Base-by-base conservation (phyloP, 2,113 vertebrate genomes). In the Hippocampus barbouri region DNA sequence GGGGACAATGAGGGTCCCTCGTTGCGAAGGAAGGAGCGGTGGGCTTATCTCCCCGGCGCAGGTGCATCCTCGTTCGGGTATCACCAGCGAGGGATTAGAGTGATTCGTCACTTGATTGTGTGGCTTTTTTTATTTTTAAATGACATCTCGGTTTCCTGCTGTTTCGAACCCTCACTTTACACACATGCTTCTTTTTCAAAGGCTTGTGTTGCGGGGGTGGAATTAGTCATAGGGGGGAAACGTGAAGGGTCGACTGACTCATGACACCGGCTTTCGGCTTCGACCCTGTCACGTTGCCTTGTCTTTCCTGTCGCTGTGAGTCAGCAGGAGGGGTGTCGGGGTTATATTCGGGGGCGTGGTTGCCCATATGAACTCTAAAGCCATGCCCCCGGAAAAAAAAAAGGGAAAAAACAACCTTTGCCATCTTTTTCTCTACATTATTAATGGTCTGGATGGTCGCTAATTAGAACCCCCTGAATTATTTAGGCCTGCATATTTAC, bases 21-120 rank as follows among this genome's bases (percentile, higher is more conserved):
- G 86, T 81, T 45, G 41, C 25, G 63, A n/a, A 15, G 21, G 16
- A 6, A n/a, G 62, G 8, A 14, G 61, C 8, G 64, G 7, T 8
- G 75, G 83, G 84, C 91, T 93, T 93, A 93, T 93, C 92, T 93
- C 83, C 78, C 87, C 86, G 76, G 87, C 87, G 90, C 92, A 93
- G 92, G 91, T 92, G 91, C 91, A 92, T 93, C 91, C 92, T 91
- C 68, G 88, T 88, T 74, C 85, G 57, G 88, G 91, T 83, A 88
- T 85, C 83, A 71, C 85, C 84, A 82, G 79, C 84, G 82, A 71
- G 78, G 86, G 85, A 89, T 89, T 91, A 83, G 78, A 87, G 85
- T 80, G 81, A 89, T 91, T 89, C 38, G 81, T 88, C 85, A 87
- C 81, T 86, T 74, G 76, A 87, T 86, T 87, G 80, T 81, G 72